Percentiles rank a stretch among this genome's conserved stretches.
Conservation (phyloP, 2,113 vertebrate genomes). For the Oreochromis aureus region DNA sequence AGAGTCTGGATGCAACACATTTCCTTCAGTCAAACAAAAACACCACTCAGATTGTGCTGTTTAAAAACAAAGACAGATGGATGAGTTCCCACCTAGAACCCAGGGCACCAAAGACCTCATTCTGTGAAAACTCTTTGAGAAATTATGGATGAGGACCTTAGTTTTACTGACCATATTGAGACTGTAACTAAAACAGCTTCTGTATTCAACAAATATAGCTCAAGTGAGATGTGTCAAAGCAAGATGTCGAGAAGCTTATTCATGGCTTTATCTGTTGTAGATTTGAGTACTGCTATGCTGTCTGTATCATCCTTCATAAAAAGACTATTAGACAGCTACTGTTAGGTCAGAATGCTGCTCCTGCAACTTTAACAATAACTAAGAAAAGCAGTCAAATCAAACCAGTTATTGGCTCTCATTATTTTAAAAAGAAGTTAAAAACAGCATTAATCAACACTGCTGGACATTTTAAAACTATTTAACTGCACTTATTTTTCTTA, state of each 20-base stretch:
- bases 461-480: neutral
- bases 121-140: neutral
- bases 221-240: neutral
- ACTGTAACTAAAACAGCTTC: neutral
- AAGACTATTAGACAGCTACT: neutral
- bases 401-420: neutral
- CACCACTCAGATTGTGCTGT: neutral
- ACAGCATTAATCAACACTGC: neutral
- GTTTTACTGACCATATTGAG: neutral
- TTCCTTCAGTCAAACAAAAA: neutral
- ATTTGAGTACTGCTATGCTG: neutral
- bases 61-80: neutral
- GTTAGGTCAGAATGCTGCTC: neutral
- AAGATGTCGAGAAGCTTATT: too few species aligned
- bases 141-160: neutral
- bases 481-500: neutral
- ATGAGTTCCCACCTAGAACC: neutral
- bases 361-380: neutral
- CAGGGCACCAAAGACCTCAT: neutral
- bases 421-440: fast-evolving
- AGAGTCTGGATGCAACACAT: neutral
- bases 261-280: neutral
- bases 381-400: neutral
- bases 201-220: neutral
- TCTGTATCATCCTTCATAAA: neutral